These are phyloP conservation scores for Aphodius sticticus DNA, from an alignment of 2,888 invertebrate genomes.

Conservation along the genomic window DNA sequence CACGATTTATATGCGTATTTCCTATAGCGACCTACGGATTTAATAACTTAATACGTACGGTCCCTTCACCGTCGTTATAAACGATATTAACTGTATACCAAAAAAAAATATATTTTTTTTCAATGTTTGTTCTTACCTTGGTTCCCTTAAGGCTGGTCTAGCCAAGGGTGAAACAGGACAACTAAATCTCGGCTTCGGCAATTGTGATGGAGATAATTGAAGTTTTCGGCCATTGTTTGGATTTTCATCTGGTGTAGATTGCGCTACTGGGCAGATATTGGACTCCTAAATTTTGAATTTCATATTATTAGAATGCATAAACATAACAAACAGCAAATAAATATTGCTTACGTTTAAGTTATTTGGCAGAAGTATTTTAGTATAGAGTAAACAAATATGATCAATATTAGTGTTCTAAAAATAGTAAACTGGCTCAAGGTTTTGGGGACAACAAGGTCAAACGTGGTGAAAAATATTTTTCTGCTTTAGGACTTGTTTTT, in stretches of 20 bases:
- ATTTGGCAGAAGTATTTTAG: too few relatives aligned
- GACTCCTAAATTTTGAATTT: slow-evolving; percentile 33
- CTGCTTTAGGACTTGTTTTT: not conserved
- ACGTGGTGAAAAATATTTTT: slow-evolving; percentile 7
- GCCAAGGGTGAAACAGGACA: slow-evolving; percentile 40
- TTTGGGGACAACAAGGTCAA: not conserved
- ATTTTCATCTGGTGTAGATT: slow-evolving; percentile 43
- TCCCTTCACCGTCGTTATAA: too few relatives aligned
- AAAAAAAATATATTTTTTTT: too few relatives aligned
- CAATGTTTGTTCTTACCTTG: slow-evolving; percentile 23
- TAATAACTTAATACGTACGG: too few relatives aligned
- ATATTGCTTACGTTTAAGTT: too few relatives aligned
- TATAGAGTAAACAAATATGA: too few relatives aligned
- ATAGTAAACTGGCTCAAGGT: not conserved
- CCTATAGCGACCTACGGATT: too few relatives aligned
- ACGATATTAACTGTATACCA: too few relatives aligned
- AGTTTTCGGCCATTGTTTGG: slow-evolving; percentile 26
- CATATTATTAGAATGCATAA: too few relatives aligned
- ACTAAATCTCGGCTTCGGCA: slow-evolving; percentile 37
- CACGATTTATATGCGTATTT: too few relatives aligned
- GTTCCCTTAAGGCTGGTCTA: slow-evolving; percentile 17
- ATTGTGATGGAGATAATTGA: slow-evolving; percentile 31
- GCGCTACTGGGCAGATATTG: slow-evolving; percentile 41
- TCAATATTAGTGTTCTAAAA: not conserved
- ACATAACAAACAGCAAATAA: too few relatives aligned